Percentiles rank a stretch among this genome's conserved stretches.
Conservation (phyloP, 1,140 invertebrate species). For the Littorina saxatilis region DNA sequence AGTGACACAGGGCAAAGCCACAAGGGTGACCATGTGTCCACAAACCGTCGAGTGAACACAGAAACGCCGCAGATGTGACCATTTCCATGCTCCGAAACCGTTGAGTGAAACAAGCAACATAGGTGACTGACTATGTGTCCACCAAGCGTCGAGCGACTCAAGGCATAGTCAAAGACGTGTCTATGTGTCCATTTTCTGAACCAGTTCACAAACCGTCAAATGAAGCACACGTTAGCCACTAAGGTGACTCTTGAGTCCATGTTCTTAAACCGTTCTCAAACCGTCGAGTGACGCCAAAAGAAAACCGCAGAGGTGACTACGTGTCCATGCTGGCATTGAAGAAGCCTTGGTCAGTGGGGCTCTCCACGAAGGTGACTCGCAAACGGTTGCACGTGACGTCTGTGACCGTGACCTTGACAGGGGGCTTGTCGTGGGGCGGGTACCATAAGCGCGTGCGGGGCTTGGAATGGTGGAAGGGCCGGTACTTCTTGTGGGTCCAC, state of each 20-base stretch:
- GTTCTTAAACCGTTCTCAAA: not conserved
- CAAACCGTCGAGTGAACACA: too few relatives aligned
- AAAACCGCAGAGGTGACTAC: not conserved
- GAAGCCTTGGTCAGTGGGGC: slow-evolving; percentile 58
- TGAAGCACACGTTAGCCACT: not conserved
- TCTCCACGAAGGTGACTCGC: slow-evolving; percentile 62
- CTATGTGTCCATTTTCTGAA: not conserved
- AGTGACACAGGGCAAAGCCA: too few relatives aligned
- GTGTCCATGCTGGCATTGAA: slow-evolving; percentile 75
- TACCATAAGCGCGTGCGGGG: slow-evolving; percentile 40
- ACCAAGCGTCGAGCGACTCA: too few relatives aligned
- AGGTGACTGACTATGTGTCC: too few relatives aligned
- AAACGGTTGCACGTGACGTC: slow-evolving; percentile 61
- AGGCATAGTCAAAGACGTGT: not conserved
- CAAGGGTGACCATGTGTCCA: too few relatives aligned
- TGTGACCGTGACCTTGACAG: slow-evolving; percentile 53
- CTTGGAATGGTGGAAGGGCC: slow-evolving; percentile 15
- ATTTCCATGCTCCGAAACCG: too few relatives aligned
- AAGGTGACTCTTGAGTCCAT: not conserved
- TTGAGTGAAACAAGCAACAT: too few relatives aligned
- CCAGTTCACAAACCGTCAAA: not conserved
- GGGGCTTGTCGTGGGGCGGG: slow-evolving; percentile 35
- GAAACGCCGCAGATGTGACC: too few relatives aligned
- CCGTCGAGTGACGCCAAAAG: not conserved
- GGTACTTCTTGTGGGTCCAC: slow-evolving; percentile 19